phyloP scores from a whole-genome alignment of 2,797 vertebrate species.

The Pelobates cultripes region DNA sequence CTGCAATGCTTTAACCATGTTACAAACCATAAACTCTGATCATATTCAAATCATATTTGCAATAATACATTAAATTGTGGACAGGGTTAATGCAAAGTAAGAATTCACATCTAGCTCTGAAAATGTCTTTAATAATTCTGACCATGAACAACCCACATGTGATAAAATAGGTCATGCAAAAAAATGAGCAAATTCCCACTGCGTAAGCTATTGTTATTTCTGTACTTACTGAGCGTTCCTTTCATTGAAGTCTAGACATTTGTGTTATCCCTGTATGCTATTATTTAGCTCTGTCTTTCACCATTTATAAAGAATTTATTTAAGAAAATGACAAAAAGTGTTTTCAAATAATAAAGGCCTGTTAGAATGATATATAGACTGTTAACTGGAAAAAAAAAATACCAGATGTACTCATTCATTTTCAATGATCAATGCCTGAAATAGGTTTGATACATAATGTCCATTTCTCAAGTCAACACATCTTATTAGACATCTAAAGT shows the following conservation, averaged over 20 bases:
- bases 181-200: constrained; percentile 19
- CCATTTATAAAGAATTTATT: neutral
- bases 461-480: neutral
- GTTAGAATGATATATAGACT: neutral
- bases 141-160: constrained; percentile 29
- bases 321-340: neutral
- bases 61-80: no score
- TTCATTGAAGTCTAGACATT: constrained; percentile 27
- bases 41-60: no score
- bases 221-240: constrained; percentile 24
- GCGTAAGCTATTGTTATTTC: constrained; percentile 29
- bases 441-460: neutral
- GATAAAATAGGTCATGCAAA: constrained; percentile 27
- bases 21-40: no score
- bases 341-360: neutral
- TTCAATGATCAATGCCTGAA: neutral
- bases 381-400: no score
- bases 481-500: neutral
- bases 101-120: no score
- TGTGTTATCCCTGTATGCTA: constrained; percentile 7
- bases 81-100: no score
- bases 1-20: no score
- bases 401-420: neutral
- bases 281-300: constrained; percentile 20
- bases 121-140: constrained; percentile 3